phyloP scores from a whole-genome alignment of 1,140 invertebrate genomes.

The Dreissena rostriformis region DNA sequence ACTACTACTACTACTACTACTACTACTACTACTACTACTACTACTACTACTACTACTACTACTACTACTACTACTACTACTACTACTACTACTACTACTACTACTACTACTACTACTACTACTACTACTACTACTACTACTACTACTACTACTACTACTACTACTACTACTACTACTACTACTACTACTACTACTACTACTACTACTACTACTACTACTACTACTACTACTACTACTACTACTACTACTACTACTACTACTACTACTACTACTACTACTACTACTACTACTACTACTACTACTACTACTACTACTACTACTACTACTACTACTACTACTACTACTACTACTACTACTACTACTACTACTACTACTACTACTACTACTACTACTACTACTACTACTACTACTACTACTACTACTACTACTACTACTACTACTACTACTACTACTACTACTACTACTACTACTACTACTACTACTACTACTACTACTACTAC shows the following conservation, averaged over 20 bases:
- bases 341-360: too few relatives aligned
- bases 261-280: constrained; percentile 16
- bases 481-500: constrained; percentile 9
- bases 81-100: constrained; percentile 3
- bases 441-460: constrained; percentile 5
- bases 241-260: constrained; percentile 18
- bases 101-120: constrained; percentile 9
- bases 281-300: constrained; percentile 23
- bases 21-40: constrained; percentile 10
- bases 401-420: constrained; percentile 18
- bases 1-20: constrained; percentile 11
- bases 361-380: constrained; percentile 14
- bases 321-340: too few relatives aligned
- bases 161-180: constrained; percentile 7
- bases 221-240: constrained; percentile 21
- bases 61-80: background rate
- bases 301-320: background rate
- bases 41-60: background rate
- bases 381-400: constrained; percentile 18
- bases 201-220: constrained; percentile 22
- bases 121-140: constrained; percentile 5
- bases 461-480: constrained; percentile 5
- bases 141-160: background rate
- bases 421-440: constrained; percentile 30
- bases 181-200: constrained; percentile 9